A percentile compares a stretch with the other conserved stretches of the same genome.
These are phyloP conservation scores for Panthera tigris DNA, from an alignment of 2,113 vertebrate species.

Conservation along the genomic window DNA sequence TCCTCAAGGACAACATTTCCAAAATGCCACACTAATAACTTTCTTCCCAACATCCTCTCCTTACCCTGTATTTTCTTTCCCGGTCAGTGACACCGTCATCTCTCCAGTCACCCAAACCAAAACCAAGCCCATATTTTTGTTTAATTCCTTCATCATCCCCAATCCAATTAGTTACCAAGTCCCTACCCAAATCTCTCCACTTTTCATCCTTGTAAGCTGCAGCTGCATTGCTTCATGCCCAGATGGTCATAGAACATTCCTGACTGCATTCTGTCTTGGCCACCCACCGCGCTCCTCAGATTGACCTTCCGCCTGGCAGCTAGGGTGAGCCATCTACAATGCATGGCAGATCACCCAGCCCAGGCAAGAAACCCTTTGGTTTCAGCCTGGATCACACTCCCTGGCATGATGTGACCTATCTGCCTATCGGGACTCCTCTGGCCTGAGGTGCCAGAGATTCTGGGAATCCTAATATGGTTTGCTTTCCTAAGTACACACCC, in stretches of 20 bases:
- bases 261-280: background rate
- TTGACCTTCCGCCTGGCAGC: background rate
- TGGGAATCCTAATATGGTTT: background rate
- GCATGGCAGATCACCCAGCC: background rate
- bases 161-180: background rate
- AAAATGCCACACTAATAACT: background rate
- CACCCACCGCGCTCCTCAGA: background rate
- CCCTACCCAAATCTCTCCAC: background rate
- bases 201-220: background rate
- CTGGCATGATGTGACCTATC: background rate
- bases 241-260: background rate
- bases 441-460: background rate
- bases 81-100: background rate
- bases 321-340: background rate
- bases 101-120: background rate
- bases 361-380: background rate
- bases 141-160: background rate
- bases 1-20: constrained; percentile 26
- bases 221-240: background rate
- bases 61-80: background rate
- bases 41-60: background rate
- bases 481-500: background rate
- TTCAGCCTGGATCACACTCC: background rate
- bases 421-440: background rate
- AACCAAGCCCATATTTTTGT: background rate